phyloP scores from a whole-genome alignment of 2,113 vertebrate species.

The Acanthochromis polyacanthus region DNA sequence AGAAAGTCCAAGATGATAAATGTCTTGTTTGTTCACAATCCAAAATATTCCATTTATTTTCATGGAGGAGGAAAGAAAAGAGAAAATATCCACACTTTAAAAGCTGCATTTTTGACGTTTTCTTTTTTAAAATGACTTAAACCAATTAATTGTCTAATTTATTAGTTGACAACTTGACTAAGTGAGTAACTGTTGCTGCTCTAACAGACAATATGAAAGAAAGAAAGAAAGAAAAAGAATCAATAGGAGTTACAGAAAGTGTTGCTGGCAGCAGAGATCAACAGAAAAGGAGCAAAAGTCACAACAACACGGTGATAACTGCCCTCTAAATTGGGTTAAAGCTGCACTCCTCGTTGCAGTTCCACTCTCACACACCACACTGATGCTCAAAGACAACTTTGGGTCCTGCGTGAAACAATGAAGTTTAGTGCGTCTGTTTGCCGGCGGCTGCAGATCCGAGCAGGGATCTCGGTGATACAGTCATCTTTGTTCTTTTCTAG shows the following conservation, averaged over 20 bases:
- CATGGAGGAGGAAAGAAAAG: no score
- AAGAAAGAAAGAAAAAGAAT: neutral
- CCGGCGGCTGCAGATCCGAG: constrained; percentile 37
- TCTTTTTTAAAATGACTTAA: no score
- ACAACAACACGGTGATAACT: neutral
- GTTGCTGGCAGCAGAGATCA: neutral
- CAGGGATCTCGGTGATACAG: constrained; percentile 11
- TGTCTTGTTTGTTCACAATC: no score
- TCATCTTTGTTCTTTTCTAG: constrained; percentile 70
- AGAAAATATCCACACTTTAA: no score
- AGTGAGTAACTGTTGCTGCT: no score
- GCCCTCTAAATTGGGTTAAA: neutral
- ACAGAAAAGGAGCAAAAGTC: neutral
- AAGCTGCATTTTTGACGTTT: no score
- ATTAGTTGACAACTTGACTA: no score
- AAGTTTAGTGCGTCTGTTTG: constrained; percentile 6
- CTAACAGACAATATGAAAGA: no score
- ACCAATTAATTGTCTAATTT: no score
- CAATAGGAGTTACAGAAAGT: neutral
- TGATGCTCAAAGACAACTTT: constrained; percentile 27
- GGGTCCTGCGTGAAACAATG: constrained; percentile 12
- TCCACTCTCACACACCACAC: neutral
- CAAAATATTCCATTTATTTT: no score
- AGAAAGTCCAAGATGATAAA: no score
- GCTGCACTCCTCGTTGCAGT: neutral